Percentiles rank a stretch among this genome's conserved stretches.
phyloP scores from a whole-genome alignment of 2,888 invertebrate species.

The Amphipoea lucens region DNA sequence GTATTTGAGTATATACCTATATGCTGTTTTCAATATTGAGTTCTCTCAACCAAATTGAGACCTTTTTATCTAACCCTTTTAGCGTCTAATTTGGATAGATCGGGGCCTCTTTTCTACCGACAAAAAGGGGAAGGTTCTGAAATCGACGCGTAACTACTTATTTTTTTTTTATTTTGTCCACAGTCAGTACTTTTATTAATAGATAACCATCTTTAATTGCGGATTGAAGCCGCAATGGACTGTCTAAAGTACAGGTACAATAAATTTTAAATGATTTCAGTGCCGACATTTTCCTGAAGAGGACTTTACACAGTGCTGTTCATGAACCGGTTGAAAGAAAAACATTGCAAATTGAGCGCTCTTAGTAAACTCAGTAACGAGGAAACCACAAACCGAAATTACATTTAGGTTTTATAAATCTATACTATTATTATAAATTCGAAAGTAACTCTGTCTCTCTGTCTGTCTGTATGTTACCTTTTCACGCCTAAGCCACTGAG shows the following conservation, averaged over 20 bases:
- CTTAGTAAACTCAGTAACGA: not conserved
- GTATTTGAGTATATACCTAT: not conserved
- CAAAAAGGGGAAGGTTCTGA: not conserved
- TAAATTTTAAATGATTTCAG: not conserved
- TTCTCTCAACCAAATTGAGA: not conserved
- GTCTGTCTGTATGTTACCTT: too few relatives aligned
- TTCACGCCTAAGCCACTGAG: too few relatives aligned
- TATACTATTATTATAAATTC: too few relatives aligned
- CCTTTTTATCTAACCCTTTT: not conserved
- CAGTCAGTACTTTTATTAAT: not conserved
- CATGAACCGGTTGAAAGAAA: not conserved
- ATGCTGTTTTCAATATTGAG: not conserved
- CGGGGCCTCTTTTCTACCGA: not conserved
- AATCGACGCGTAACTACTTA: not conserved
- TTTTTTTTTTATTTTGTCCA: not conserved
- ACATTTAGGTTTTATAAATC: not conserved
- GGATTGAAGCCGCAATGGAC: not conserved
- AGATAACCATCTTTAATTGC: not conserved
- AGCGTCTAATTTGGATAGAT: not conserved
- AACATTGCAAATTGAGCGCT: not conserved
- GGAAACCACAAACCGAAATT: not conserved
- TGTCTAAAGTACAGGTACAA: not conserved
- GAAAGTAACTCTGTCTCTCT: too few relatives aligned
- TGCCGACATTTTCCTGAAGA: not conserved
- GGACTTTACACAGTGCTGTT: too few relatives aligned